These are phyloP conservation scores for Apantesis nais DNA, from an alignment of 2,888 invertebrate genomes.

Conservation along the genomic window DNA sequence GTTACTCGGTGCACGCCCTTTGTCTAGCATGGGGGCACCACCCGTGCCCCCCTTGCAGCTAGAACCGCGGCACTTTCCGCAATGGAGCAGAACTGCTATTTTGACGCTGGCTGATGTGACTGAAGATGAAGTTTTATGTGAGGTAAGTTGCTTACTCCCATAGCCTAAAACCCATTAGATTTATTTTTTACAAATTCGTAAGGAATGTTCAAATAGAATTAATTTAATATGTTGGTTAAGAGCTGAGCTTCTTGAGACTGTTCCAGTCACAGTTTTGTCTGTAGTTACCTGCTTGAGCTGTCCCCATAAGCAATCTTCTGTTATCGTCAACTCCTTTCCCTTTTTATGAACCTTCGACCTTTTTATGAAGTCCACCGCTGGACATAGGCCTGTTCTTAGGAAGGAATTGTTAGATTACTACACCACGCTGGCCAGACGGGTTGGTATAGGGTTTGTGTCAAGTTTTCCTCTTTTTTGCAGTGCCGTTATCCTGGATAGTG, in stretches of 20 bases:
- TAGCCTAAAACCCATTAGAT: neutral
- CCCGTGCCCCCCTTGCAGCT: slow-evolving; percentile 52
- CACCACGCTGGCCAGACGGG: too few relatives aligned
- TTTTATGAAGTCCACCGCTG: too few relatives aligned
- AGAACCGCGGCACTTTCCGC: slow-evolving; percentile 64
- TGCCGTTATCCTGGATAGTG: too few relatives aligned
- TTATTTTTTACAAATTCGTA: too few relatives aligned
- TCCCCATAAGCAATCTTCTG: too few relatives aligned
- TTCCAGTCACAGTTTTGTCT: neutral
- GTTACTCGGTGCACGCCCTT: slow-evolving; percentile 58
- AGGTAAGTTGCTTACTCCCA: slow-evolving; percentile 36
- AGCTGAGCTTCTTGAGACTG: neutral
- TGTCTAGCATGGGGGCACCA: slow-evolving; percentile 64
- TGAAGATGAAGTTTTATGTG: slow-evolving; percentile 53
- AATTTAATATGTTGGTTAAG: neutral
- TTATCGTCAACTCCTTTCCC: too few relatives aligned
- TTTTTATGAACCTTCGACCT: too few relatives aligned
- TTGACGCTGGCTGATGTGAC: slow-evolving; percentile 57
- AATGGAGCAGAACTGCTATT: slow-evolving; percentile 74
- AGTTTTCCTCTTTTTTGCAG: too few relatives aligned
- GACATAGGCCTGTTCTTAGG: too few relatives aligned
- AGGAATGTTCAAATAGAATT: neutral
- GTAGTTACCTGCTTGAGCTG: too few relatives aligned
- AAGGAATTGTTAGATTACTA: too few relatives aligned
- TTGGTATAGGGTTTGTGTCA: too few relatives aligned